A percentile compares a stretch with the other conserved stretches of the same genome.
phyloP scores from a whole-genome alignment of 1,140 invertebrate genomes.

The Drosophila melanogaster region Release_6_plus_ISO1_MT NT_033777.3:10874501-10875000 shows the following conservation, averaged over 20 bases:
- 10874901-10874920: constrained; percentile 42
- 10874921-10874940: constrained; percentile 33
- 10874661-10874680: background rate
- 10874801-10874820: constrained; percentile 68
- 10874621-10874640: constrained; percentile 79
- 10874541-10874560: constrained; percentile 89
- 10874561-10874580: constrained; percentile 79
- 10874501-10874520: constrained; percentile 92
- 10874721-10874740: constrained; percentile 57
- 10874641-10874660: constrained; percentile 79
- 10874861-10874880: constrained; percentile 51
- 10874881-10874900: constrained; percentile 55
- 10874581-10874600: constrained; percentile 78
- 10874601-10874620: constrained; percentile 72
- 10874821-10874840: constrained; percentile 43
- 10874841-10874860: constrained; percentile 51
- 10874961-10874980: constrained; percentile 13
- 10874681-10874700: constrained; percentile 42
- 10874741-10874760: constrained; percentile 74
- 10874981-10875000: constrained; percentile 27
- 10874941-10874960: background rate
- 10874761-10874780: constrained; percentile 77
- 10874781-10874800: constrained; percentile 49
- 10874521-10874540: constrained; percentile 90
- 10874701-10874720: constrained; percentile 75